These are phyloP conservation scores for Diorhabda sublineata DNA, from an alignment of 1,140 invertebrate genomes.

Conservation along the genomic window DNA sequence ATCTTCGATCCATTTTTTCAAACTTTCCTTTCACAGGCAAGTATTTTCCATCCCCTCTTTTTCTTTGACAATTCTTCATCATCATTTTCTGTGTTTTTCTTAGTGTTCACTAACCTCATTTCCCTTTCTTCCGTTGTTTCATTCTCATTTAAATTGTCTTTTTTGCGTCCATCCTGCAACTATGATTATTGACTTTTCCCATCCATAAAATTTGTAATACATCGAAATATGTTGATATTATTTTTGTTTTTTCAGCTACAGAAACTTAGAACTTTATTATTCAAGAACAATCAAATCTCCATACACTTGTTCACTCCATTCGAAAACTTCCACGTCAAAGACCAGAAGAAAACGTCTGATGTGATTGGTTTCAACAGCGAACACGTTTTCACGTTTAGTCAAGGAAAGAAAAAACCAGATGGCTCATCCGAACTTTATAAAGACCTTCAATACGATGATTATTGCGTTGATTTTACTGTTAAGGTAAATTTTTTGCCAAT, in stretches of 20 bases:
- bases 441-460: constrained; percentile 53
- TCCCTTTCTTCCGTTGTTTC: too few relatives aligned
- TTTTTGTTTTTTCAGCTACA: constrained; percentile 46
- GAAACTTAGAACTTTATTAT: constrained; percentile 46
- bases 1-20: too few relatives aligned
- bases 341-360: constrained; percentile 46
- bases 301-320: constrained; percentile 41
- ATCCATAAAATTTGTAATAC: too few relatives aligned
- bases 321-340: constrained; percentile 36
- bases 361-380: constrained; percentile 53
- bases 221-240: not conserved
- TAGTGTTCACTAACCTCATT: too few relatives aligned
- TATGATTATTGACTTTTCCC: too few relatives aligned
- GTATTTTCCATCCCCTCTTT: too few relatives aligned
- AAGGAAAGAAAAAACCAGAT: constrained; percentile 56
- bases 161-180: too few relatives aligned
- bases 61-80: too few relatives aligned
- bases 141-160: too few relatives aligned
- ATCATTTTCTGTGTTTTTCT: too few relatives aligned
- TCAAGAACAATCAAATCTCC: constrained; percentile 29
- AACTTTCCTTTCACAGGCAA: too few relatives aligned
- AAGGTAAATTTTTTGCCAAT: constrained; percentile 41
- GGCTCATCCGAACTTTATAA: constrained; percentile 49
- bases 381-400: constrained; percentile 53
- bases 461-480: constrained; percentile 54